Conservation (phyloP, 2,888 invertebrate genomes). For the Melanostoma scalare region DNA sequence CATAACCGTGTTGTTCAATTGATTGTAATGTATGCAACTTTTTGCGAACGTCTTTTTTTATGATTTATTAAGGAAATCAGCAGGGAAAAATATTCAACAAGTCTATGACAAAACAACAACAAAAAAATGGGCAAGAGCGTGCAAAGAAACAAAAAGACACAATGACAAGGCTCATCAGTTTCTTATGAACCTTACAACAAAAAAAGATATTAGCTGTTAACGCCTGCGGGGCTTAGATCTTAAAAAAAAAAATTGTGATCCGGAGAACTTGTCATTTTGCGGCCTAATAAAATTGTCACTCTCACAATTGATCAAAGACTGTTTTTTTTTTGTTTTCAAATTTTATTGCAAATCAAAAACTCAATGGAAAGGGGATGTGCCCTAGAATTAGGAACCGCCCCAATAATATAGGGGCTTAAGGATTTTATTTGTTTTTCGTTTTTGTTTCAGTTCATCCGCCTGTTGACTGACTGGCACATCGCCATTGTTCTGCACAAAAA, state of each 20-base stretch:
- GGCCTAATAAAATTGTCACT: conserved; percentile 62
- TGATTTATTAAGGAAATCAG: conserved; percentile 65
- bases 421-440: conserved; percentile 66
- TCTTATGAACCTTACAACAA: conserved; percentile 45
- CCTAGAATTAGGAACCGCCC: conserved; percentile 63
- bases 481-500: conserved; percentile 14
- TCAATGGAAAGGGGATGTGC: conserved; percentile 59
- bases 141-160: background rate
- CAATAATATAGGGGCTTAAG: conserved; percentile 57
- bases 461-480: conserved; percentile 32
- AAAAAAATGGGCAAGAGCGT: background rate
- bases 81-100: conserved; percentile 53
- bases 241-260: conserved; percentile 12
- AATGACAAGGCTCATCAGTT: background rate
- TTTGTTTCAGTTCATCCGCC: conserved; percentile 48
- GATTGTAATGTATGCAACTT: conserved; percentile 59
- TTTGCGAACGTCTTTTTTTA: conserved; percentile 29
- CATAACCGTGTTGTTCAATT: conserved; percentile 48
- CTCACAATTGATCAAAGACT: conserved; percentile 19
- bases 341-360: conserved; percentile 8
- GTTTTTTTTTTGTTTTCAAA: background rate
- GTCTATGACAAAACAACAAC: conserved; percentile 10
- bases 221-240: conserved; percentile 26
- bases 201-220: conserved; percentile 2
- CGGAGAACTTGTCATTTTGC: conserved; percentile 40